phyloP scores from a whole-genome alignment of 1,140 invertebrate species.

The Ostrea denselamellosa region DNA sequence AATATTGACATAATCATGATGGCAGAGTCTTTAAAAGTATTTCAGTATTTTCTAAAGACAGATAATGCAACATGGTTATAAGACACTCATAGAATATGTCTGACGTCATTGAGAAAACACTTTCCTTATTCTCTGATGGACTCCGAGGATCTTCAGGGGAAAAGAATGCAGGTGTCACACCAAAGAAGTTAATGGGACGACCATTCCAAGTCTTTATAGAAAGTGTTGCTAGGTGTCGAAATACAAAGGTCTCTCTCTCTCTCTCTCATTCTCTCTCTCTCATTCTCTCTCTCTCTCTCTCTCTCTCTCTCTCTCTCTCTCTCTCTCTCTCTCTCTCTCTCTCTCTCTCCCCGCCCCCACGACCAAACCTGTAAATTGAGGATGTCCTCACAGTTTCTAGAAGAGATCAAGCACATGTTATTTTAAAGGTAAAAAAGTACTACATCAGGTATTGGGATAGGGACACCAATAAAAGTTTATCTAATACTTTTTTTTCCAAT shows the following conservation, averaged over 20 bases:
- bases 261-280: neutral
- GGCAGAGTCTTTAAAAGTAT: too few species aligned
- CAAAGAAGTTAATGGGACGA: slow-evolving; percentile 18
- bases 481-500: too few species aligned
- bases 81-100: slow-evolving; percentile 53
- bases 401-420: neutral
- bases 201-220: neutral
- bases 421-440: too few species aligned
- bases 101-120: slow-evolving; percentile 63
- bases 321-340: neutral
- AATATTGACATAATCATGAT: too few species aligned
- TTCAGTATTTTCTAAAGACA: neutral
- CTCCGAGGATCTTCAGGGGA: slow-evolving; percentile 44
- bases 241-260: neutral
- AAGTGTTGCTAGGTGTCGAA: neutral
- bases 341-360: neutral
- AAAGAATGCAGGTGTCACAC: neutral
- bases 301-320: neutral
- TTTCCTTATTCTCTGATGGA: slow-evolving; percentile 55
- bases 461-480: too few species aligned
- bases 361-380: neutral
- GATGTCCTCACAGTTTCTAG: too few species aligned
- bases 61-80: neutral
- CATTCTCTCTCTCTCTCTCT: neutral
- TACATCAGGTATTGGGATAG: too few species aligned